Percentiles rank a stretch among this genome's conserved stretches.
Conservation (phyloP, 2,888 invertebrate genomes). For the Agrilus cyanescens region DNA sequence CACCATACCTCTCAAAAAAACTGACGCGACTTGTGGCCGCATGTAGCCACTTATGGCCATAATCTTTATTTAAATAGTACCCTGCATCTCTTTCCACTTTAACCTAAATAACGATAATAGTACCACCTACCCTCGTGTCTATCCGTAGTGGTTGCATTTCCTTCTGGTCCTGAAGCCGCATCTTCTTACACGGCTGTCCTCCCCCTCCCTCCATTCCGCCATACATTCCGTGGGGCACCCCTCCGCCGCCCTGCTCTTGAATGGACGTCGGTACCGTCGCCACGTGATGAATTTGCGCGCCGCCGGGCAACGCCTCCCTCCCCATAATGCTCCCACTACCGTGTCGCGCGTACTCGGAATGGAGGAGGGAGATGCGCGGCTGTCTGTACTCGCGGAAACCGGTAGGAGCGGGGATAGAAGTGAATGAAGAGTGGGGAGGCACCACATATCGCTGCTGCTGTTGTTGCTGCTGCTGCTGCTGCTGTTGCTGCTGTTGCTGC, state of each 20-base stretch:
- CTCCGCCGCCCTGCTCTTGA: conserved; percentile 13
- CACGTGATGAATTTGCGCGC: conserved; percentile 41
- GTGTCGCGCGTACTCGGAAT: conserved; percentile 36
- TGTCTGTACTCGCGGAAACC: conserved; percentile 41
- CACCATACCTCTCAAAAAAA: too few species aligned
- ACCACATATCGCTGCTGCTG: conserved; percentile 18
- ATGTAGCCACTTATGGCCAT: too few species aligned
- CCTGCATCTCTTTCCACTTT: too few species aligned
- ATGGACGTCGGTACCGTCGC: conserved; percentile 23
- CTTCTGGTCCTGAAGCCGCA: conserved; percentile 45
- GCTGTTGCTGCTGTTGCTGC: conserved; percentile 27
- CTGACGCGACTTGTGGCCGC: too few species aligned
- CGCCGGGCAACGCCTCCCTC: conserved; percentile 29
- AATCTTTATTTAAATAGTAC: too few species aligned
- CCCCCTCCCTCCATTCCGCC: conserved; percentile 26
- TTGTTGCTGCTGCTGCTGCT: conserved; percentile 36
- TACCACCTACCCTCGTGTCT: conserved; percentile 44
- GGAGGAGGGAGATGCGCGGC: conserved; percentile 56
- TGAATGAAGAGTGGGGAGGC: conserved; percentile 11
- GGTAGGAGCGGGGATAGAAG: conserved; percentile 34
- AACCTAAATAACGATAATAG: too few species aligned
- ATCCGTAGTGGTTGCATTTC: conserved; percentile 47
- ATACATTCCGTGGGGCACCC: conserved; percentile 11
- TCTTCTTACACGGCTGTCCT: conserved; percentile 56
- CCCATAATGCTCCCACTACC: conserved; percentile 25